Conservation (phyloP, 2,113 vertebrate genomes). For the Coreoperca whiteheadi region DNA sequence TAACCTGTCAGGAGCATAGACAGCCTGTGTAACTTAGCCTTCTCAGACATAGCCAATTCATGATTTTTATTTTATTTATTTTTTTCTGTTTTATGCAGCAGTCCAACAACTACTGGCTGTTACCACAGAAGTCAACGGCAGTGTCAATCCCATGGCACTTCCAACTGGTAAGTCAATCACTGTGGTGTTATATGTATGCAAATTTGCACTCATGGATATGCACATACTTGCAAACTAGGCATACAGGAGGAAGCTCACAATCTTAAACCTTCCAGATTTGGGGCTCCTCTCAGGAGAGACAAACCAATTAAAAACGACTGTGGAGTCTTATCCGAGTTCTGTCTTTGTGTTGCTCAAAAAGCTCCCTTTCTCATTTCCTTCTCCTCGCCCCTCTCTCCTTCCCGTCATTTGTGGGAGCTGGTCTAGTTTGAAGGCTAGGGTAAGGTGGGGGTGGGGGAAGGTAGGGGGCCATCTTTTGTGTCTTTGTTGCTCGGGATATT, state of each 20-base stretch:
- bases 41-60: conserved; percentile 19
- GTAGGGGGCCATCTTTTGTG: conserved; percentile 68
- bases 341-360: conserved; percentile 67
- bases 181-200: background rate
- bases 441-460: conserved; percentile 31
- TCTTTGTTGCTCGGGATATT: conserved; percentile 78
- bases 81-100: background rate
- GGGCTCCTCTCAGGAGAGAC: conserved; percentile 81
- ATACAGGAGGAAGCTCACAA: conserved; percentile 47
- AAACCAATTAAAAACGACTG: conserved; percentile 83
- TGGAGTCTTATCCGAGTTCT: conserved; percentile 73
- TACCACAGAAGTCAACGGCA: background rate
- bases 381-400: conserved; percentile 54
- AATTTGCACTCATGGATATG: conserved; percentile 6
- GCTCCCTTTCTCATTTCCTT: conserved; percentile 48
- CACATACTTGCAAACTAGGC: conserved; percentile 33
- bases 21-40: conserved; percentile 1
- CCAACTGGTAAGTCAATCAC: background rate
- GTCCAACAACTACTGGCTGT: background rate
- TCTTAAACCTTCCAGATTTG: conserved; percentile 74
- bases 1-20: conserved; percentile 38
- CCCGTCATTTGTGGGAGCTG: conserved; percentile 65
- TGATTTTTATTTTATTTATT: background rate
- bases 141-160: conserved; percentile 21
- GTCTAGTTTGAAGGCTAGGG: conserved; percentile 65